These are phyloP conservation scores for Megalops cyprinoides DNA, from an alignment of 2,797 vertebrate species.

Conservation along the genomic window DNA sequence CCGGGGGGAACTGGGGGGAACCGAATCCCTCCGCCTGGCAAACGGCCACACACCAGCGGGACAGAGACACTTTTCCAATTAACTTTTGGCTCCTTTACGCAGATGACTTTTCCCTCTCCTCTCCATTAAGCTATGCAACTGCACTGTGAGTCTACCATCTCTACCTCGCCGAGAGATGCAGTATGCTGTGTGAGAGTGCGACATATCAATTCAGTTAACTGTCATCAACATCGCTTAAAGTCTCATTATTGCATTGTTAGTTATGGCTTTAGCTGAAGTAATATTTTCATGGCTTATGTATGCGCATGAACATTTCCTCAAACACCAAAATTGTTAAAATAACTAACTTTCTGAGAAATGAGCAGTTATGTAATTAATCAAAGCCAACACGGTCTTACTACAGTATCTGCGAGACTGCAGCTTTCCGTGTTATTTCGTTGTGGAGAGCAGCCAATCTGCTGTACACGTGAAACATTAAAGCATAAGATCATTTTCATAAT, in stretches of 20 bases:
- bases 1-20: background rate
- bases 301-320: too few species aligned
- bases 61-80: constrained; percentile 18
- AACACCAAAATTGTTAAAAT: background rate
- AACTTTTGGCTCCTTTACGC: constrained; percentile 39
- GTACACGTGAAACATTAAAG: background rate
- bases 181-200: background rate
- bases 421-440: background rate
- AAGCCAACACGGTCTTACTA: background rate
- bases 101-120: constrained; percentile 44
- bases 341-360: background rate
- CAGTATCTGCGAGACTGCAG: background rate
- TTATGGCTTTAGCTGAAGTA: background rate
- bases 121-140: constrained; percentile 33
- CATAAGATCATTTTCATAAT: background rate
- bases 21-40: constrained; percentile 1
- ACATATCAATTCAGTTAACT: background rate
- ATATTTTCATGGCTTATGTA: too few species aligned
- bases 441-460: constrained; percentile 5
- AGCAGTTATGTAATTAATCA: background rate
- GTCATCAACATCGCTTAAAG: background rate
- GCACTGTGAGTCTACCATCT: too few species aligned
- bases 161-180: background rate
- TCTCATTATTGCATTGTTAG: background rate
- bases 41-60: constrained; percentile 1